phyloP scores from a whole-genome alignment of 2,888 invertebrate genomes.

The Eucera pruinosa region DNA sequence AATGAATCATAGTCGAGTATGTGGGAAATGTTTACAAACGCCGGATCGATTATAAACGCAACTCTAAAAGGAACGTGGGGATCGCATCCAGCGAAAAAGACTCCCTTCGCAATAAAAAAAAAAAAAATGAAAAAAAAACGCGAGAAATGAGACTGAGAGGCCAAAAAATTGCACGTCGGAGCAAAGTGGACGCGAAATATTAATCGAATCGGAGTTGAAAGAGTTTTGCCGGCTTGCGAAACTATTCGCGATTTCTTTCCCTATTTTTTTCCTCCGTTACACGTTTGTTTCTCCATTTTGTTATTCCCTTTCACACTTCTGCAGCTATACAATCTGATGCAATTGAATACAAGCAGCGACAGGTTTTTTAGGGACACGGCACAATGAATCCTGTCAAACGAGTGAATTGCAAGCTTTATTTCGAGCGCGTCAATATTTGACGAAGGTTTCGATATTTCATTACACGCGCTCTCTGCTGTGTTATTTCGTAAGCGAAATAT shows the following conservation, averaged over 20 bases:
- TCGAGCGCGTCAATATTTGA: conserved; percentile 58
- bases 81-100: background rate
- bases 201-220: conserved; percentile 17
- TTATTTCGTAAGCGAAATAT: conserved; percentile 45
- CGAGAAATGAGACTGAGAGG: background rate
- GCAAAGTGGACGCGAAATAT: conserved; percentile 13
- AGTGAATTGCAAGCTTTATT: conserved; percentile 57
- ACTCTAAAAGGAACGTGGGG: background rate
- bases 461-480: conserved; percentile 24
- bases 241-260: background rate
- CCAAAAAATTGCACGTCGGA: background rate
- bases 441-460: conserved; percentile 60
- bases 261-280: too few relatives aligned
- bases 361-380: conserved; percentile 27
- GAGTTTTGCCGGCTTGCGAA: background rate
- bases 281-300: background rate
- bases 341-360: conserved; percentile 7
- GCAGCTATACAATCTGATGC: too few relatives aligned
- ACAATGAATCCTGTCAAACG: conserved; percentile 49
- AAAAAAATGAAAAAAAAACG: background rate
- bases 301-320: too few relatives aligned
- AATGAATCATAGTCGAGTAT: conserved; percentile 23
- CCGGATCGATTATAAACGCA: conserved; percentile 8
- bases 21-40: conserved; percentile 29
- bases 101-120: too few relatives aligned